A percentile compares a stretch with the other conserved stretches of the same genome.
Conservation (phyloP, 1,140 invertebrate species). For the Aplysia californica region DNA sequence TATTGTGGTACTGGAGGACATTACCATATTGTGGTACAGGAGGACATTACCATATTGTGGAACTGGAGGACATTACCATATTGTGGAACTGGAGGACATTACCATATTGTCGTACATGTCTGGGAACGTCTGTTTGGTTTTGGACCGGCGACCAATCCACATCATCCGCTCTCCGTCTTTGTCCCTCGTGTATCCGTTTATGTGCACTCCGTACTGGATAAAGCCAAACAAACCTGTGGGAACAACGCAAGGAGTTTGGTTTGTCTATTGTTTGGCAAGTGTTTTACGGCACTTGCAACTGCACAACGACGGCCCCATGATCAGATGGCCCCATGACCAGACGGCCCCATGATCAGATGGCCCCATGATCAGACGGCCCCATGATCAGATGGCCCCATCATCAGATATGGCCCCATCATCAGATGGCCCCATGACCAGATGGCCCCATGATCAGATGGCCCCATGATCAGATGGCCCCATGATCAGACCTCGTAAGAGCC, state of each 20-base stretch:
- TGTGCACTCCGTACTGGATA: conserved; percentile 92
- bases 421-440: too few relatives aligned
- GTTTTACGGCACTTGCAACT: neutral
- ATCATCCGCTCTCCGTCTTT: conserved; percentile 81
- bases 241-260: too few relatives aligned
- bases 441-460: too few relatives aligned
- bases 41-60: too few relatives aligned
- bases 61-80: too few relatives aligned
- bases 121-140: conserved; percentile 94
- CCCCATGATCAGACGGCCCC: neutral
- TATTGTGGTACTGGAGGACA: too few relatives aligned
- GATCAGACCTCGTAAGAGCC: too few relatives aligned
- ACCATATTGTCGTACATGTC: conserved; percentile 96
- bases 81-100: too few relatives aligned
- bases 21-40: too few relatives aligned
- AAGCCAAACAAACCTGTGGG: conserved; percentile 83
- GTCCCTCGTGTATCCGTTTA: conserved; percentile 87
- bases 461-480: too few relatives aligned
- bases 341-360: neutral
- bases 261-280: too few relatives aligned
- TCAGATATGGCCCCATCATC: too few relatives aligned
- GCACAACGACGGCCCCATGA: neutral
- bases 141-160: conserved; percentile 91
- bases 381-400: neutral
- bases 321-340: neutral